phyloP scores from a whole-genome alignment of 2,797 vertebrate species.

The Parauchenoglanis punctatus region DNA sequence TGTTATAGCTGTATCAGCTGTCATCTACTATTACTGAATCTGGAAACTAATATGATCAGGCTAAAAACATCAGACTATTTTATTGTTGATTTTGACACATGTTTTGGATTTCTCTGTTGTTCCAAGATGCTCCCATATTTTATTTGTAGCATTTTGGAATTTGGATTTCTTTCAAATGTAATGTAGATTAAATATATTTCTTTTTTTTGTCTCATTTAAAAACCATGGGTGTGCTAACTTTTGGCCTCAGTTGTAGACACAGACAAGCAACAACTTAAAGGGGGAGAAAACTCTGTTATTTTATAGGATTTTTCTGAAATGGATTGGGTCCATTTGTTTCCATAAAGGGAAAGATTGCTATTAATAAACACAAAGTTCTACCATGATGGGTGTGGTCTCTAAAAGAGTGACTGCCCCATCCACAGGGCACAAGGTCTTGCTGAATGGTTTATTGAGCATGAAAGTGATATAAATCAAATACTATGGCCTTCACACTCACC shows the following conservation, averaged over 20 bases:
- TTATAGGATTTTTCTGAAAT: background rate
- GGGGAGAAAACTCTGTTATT: background rate
- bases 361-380: background rate
- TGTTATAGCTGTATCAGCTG: background rate
- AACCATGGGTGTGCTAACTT: background rate
- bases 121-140: background rate
- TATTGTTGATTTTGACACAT: background rate
- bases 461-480: background rate
- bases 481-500: background rate
- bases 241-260: background rate
- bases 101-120: background rate
- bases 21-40: background rate
- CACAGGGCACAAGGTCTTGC: background rate
- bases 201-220: background rate
- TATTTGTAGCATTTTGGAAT: background rate
- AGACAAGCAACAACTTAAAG: background rate
- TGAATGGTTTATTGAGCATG: background rate
- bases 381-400: background rate
- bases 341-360: background rate
- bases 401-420: background rate
- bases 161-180: background rate
- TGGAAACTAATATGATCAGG: background rate
- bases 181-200: background rate
- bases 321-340: background rate
- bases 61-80: background rate